Conservation (phyloP, 2,797 vertebrate species). For the Danio jaintianensis region DNA sequence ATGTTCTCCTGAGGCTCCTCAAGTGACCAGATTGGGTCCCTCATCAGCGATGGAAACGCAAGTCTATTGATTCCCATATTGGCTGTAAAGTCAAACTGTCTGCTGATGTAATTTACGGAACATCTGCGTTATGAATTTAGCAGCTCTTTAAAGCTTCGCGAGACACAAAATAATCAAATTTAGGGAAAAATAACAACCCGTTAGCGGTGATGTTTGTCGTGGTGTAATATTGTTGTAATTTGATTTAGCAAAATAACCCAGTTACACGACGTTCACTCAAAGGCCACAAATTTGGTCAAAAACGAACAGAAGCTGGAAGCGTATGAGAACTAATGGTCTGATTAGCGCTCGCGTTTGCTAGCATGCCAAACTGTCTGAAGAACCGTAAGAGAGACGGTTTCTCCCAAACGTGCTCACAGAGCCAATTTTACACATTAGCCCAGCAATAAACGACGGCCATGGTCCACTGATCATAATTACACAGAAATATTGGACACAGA, state of each 20-base stretch:
- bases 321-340: slow-evolving; percentile 22
- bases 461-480: slow-evolving; percentile 48
- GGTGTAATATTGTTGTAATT: slow-evolving; percentile 35
- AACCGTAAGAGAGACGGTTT: slow-evolving; percentile 33
- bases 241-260: slow-evolving; percentile 38
- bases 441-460: slow-evolving; percentile 67
- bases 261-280: slow-evolving; percentile 24
- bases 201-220: slow-evolving; percentile 32
- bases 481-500: slow-evolving; percentile 44
- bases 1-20: slow-evolving; percentile 24
- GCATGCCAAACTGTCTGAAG: slow-evolving; percentile 32
- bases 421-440: slow-evolving; percentile 66
- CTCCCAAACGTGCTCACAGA: slow-evolving; percentile 66
- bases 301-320: slow-evolving; percentile 13
- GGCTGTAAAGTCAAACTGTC: slow-evolving; percentile 20
- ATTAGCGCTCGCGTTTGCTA: slow-evolving; percentile 22
- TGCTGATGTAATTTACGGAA: slow-evolving; percentile 32
- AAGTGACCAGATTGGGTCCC: neutral
- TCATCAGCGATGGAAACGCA: neutral
- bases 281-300: slow-evolving; percentile 16
- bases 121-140: slow-evolving; percentile 33
- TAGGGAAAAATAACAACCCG: slow-evolving; percentile 31
- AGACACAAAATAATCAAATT: slow-evolving; percentile 32
- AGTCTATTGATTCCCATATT: slow-evolving; percentile 24
- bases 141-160: slow-evolving; percentile 11